Conservation (phyloP, 2,888 invertebrate genomes). For the Orthonychiurus folsomi region DNA sequence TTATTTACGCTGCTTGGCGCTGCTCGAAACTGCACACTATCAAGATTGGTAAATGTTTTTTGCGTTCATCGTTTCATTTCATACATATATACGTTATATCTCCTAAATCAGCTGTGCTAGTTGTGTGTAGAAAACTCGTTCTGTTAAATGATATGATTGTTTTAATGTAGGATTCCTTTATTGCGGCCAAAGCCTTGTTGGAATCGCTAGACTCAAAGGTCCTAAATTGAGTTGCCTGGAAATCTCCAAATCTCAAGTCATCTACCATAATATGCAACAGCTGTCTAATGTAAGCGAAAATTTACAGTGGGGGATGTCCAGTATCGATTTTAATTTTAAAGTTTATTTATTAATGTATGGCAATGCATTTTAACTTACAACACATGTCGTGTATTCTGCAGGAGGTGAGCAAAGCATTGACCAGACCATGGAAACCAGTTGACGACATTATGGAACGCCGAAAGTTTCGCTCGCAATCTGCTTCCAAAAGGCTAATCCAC, state of each 20-base stretch:
- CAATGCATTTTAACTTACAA: too few species aligned
- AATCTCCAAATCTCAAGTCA: conserved; percentile 47
- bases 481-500: conserved; percentile 16
- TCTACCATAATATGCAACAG: conserved; percentile 28
- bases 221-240: conserved; percentile 50
- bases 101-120: too few species aligned
- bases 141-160: too few species aligned
- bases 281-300: conserved; percentile 28
- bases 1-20: conserved; percentile 39
- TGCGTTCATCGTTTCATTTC: conserved; percentile 1
- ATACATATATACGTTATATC: conserved; percentile 8
- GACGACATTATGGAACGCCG: conserved; percentile 14
- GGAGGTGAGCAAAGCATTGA: conserved; percentile 53
- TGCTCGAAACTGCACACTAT: conserved; percentile 32
- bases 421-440: conserved; percentile 52
- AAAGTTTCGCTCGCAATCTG: conserved; percentile 7
- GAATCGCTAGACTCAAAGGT: conserved; percentile 56
- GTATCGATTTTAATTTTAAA: too few species aligned
- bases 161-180: conserved; percentile 54
- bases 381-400: too few species aligned
- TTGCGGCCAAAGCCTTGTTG: conserved; percentile 55
- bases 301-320: too few species aligned
- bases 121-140: too few species aligned
- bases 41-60: conserved; percentile 34
- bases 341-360: too few species aligned